Base-by-base conservation (phyloP, 2,797 vertebrate species). In the Acrossocheilus fasciatus region DNA sequence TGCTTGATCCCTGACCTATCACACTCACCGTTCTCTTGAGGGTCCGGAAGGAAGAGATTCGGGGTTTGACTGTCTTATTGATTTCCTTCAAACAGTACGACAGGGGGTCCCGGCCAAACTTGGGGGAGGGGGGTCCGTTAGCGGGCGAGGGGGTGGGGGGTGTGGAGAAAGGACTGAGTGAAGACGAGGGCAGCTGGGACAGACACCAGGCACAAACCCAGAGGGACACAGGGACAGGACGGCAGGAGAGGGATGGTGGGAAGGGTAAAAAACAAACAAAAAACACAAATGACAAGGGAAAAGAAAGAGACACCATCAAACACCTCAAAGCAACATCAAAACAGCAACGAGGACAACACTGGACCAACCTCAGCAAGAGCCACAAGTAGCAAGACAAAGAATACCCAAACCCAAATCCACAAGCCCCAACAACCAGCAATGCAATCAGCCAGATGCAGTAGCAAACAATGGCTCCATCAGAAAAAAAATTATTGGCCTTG, bases 21-120 rank as follows among this genome's bases (percentile, higher is more conserved):
- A 90, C 93, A 98, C 97, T 98, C 97, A 97, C 97, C 97, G 96
- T 96, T 96, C 96, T 95, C 93, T 95, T 96, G 91, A 97, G 95
- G 87, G 95, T 97, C 96, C 96, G 95, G 96, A 98, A 97, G 92
- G 97, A 97, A 86, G 96, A 96, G 94, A 98, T 97, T 96, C 97
- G 95, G 91, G 97, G 97, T 97, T 98, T 98, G 96, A 98, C 97
- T 92, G 97, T 97, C 96, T 97, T 98, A 98, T 97, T 98, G 96
- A 98, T 97, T 96, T 98, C 97, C 93, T 97, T 97, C 96, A 98
- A 96, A 96, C 96, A 97, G 96, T 97, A 97, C 92, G 97, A 97
- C 95, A 98, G 94, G 88, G 97, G 96, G 93, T 97, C 97, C 93
- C 96, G 96, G 96, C 95, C 95, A 93, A 97, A 97, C 95, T 97